These are phyloP conservation scores for Agrotis clavis DNA, from an alignment of 2,888 invertebrate genomes.

Conservation along the genomic window DNA sequence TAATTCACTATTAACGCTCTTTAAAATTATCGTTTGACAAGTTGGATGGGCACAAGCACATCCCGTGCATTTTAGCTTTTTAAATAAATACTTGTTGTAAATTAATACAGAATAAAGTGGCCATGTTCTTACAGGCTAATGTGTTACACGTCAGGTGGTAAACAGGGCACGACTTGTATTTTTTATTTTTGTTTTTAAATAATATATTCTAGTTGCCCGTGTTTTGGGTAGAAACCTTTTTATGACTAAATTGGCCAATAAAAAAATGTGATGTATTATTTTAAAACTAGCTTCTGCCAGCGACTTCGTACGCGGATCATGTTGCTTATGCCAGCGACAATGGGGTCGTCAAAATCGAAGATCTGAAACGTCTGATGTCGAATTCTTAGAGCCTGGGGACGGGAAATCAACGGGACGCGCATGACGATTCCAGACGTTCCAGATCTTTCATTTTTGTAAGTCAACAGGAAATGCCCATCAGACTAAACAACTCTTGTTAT, in stretches of 20 bases:
- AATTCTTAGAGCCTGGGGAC: too few species aligned
- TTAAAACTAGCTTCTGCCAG: not conserved
- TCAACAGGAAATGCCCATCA: too few species aligned
- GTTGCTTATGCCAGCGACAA: too few species aligned
- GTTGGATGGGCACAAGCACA: conserved; percentile 23
- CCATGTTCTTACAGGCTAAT: conserved; percentile 76
- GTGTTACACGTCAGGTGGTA: conserved; percentile 80
- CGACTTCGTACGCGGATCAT: too few species aligned
- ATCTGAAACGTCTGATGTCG: too few species aligned
- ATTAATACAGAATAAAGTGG: conserved; percentile 80
- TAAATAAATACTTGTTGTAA: conserved; percentile 79
- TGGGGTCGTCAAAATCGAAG: too few species aligned
- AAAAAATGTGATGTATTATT: not conserved
- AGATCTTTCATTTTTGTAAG: too few species aligned
- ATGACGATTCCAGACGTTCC: too few species aligned
- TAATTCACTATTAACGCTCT: not conserved
- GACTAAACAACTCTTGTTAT: too few species aligned
- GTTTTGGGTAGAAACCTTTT: conserved; percentile 12
- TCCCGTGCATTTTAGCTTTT: conserved; percentile 48
- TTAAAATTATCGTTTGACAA: conserved; percentile 32
- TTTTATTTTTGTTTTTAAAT: conserved; percentile 59
- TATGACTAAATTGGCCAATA: not conserved
- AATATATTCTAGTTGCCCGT: conserved; percentile 64
- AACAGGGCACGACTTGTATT: conserved; percentile 69
- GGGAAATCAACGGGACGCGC: too few species aligned